Percentiles rank a stretch among this genome's conserved stretches.
phyloP scores from a whole-genome alignment of 2,797 vertebrate species.

The Trichosurus vulpecula region DNA sequence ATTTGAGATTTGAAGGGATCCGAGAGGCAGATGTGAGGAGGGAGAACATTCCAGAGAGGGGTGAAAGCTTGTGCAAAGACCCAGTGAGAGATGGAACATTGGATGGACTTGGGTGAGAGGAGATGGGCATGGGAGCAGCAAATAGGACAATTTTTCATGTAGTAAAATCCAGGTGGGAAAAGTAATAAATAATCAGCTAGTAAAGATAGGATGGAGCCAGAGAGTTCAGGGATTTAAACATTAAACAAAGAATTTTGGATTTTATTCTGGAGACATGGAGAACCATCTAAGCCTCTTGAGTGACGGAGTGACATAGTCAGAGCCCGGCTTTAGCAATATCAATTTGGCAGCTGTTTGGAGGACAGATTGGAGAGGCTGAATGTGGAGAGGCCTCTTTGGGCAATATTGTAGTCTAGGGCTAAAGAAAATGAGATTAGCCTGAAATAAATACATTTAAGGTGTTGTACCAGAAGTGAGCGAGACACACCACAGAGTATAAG shows the following conservation, averaged over 20 bases:
- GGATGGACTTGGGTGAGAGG: not conserved
- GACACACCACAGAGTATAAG: too few relatives aligned
- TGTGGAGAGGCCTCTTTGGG: not conserved
- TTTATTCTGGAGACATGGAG: not conserved
- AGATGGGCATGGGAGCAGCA: not conserved
- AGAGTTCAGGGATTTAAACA: not conserved
- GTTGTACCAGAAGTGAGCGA: too few relatives aligned
- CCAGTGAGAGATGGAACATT: not conserved
- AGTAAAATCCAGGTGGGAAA: not conserved
- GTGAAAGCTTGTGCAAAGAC: not conserved
- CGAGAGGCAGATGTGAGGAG: not conserved
- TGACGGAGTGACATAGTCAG: not conserved
- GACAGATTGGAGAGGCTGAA: not conserved
- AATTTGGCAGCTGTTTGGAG: not conserved
- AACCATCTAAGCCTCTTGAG: not conserved
- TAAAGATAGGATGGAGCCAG: not conserved
- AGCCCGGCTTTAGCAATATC: not conserved
- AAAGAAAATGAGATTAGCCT: not conserved
- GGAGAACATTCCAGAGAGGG: not conserved
- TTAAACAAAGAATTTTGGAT: too few relatives aligned
- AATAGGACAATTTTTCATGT: not conserved
- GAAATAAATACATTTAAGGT: not conserved
- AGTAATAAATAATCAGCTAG: not conserved
- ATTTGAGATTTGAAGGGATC: not conserved
- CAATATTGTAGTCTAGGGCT: too few relatives aligned